Evolutionary conservation across 2,113 vertebrate genomes (phyloP).

Genomic region (Aptenodytes patagonicus): DNA sequence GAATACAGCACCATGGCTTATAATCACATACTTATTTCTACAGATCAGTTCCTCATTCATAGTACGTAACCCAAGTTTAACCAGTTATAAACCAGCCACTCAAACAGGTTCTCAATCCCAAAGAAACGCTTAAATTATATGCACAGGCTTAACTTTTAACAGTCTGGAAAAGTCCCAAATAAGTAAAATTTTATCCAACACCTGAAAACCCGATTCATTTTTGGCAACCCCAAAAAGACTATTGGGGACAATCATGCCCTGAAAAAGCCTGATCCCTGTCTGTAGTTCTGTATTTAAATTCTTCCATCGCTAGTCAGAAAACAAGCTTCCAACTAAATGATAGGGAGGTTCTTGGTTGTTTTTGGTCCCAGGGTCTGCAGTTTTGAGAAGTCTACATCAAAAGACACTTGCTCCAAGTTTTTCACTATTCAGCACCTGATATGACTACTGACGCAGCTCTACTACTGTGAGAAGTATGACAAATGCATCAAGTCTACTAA

Average conservation of each 20-base stretch:
- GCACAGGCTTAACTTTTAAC: not conserved
- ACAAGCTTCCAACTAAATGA: not conserved
- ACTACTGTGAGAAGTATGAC: not conserved
- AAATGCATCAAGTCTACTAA: not conserved
- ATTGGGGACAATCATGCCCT: not conserved
- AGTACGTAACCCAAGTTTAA: not conserved
- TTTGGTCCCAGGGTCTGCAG: constrained; percentile 51
- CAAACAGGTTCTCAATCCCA: constrained; percentile 1
- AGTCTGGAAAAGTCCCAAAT: not conserved
- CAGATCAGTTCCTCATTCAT: not conserved
- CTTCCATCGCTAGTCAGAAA: not conserved
- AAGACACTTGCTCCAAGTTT: constrained; percentile 12
- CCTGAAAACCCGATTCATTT: not conserved
- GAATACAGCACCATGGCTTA: not conserved
- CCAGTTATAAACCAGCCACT: not conserved
- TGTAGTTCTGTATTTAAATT: not conserved
- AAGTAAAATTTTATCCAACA: not conserved
- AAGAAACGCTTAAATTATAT: not conserved
- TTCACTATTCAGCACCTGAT: constrained; percentile 26
- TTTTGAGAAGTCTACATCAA: constrained; percentile 53
- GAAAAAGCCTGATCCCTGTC: not conserved
- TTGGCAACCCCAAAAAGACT: not conserved
- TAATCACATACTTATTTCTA: not conserved
- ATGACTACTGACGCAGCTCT: not conserved
- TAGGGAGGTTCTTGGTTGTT: not conserved